phyloP scores from a whole-genome alignment of 2,888 invertebrate genomes.

The Muschampia plurimacula region DNA sequence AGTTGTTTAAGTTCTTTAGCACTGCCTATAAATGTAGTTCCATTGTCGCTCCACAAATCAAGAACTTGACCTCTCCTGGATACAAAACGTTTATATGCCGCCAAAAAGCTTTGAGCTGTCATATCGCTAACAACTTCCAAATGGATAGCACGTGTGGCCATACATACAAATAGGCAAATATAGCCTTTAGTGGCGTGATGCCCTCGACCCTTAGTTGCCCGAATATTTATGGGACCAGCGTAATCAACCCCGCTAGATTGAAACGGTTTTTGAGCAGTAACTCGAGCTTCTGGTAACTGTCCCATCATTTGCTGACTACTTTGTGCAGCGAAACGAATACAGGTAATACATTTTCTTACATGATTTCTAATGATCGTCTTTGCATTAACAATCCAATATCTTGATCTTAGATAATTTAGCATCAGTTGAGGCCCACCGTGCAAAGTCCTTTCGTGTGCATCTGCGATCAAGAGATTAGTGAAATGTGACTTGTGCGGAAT shows the following conservation, averaged over 20 bases:
- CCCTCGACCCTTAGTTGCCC: conserved; percentile 35
- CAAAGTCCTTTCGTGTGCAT: conserved; percentile 43
- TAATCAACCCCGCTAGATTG: conserved; percentile 37
- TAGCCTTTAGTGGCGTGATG: conserved; percentile 22
- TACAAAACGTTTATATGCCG: conserved; percentile 45
- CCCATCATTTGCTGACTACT: conserved; percentile 45
- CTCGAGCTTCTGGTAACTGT: conserved; percentile 37
- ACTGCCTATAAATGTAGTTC: conserved; percentile 45
- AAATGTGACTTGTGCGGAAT: conserved; percentile 43
- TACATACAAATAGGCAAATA: conserved; percentile 23
- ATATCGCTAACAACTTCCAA: conserved; percentile 41
- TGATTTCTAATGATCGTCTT: conserved; percentile 5
- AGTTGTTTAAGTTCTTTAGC: conserved; percentile 35
- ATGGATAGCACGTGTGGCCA: conserved; percentile 42
- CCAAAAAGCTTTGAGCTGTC: conserved; percentile 41
- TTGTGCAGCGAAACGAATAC: conserved; percentile 13
- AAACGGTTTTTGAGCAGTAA: conserved; percentile 34
- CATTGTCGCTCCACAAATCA: conserved; percentile 48
- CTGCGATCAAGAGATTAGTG: conserved; percentile 42
- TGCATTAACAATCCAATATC: conserved; percentile 17
- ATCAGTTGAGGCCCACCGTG: conserved; percentile 44
- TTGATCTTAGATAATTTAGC: conserved; percentile 27
- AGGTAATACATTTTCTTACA: conserved; percentile 17
- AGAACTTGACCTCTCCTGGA: conserved; percentile 44
- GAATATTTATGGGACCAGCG: conserved; percentile 40